Evolutionary conservation across 1,140 invertebrate species (phyloP).

Genomic region (Nasonia giraulti): DNA sequence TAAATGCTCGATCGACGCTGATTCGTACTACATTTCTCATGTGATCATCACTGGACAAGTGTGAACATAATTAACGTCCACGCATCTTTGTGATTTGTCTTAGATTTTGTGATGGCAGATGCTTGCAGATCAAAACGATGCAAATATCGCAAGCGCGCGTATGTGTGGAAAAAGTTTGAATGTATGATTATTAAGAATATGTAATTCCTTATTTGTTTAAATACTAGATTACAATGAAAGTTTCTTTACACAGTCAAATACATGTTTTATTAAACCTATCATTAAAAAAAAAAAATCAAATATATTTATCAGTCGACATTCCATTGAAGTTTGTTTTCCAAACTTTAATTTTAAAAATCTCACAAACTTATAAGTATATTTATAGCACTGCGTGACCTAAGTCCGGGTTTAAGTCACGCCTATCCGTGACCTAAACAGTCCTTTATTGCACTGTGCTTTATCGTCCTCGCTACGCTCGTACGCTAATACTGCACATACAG

Average conservation of each 20-base stretch:
- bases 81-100: constrained; percentile 43
- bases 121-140: constrained; percentile 34
- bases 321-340: not conserved
- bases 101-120: constrained; percentile 38
- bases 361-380: constrained; percentile 46
- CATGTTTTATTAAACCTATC: constrained; percentile 46
- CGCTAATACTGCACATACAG: too few relatives aligned
- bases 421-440: too few relatives aligned
- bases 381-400: not conserved
- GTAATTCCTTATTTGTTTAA: constrained; percentile 50
- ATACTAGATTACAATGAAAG: constrained; percentile 48
- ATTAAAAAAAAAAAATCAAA: constrained; percentile 29
- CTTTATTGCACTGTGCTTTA: too few relatives aligned
- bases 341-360: constrained; percentile 38
- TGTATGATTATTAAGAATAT: constrained; percentile 45
- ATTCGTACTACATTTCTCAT: constrained; percentile 47
- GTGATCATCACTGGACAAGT: constrained; percentile 43
- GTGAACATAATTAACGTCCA: constrained; percentile 42
- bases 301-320: not conserved
- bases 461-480: too few relatives aligned
- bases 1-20: constrained; percentile 39
- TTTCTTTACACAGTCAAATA: constrained; percentile 41
- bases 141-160: constrained; percentile 18
- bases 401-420: too few relatives aligned
- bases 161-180: constrained; percentile 44